phyloP scores from a whole-genome alignment of 2,888 invertebrate species.

The Rhodophaea formosa region DNA sequence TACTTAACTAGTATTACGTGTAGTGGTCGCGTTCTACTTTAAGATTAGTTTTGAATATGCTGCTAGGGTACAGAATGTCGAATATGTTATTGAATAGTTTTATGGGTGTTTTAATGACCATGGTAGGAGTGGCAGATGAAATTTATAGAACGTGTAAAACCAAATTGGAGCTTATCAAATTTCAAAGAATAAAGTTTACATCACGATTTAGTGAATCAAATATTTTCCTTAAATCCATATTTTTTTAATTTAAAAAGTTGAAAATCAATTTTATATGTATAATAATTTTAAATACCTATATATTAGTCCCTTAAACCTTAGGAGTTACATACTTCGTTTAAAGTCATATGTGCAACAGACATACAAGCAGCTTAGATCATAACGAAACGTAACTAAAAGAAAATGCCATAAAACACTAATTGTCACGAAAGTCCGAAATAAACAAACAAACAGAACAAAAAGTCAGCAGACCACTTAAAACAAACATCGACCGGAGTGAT shows the following conservation, averaged over 20 bases:
- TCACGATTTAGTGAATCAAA: no score
- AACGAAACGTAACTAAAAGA: background rate
- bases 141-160: background rate
- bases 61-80: background rate
- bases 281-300: no score
- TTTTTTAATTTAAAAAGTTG: no score
- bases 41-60: slow-evolving; percentile 9
- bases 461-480: slow-evolving; percentile 46
- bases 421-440: slow-evolving; percentile 15
- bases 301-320: no score
- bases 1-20: slow-evolving; percentile 18
- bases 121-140: background rate
- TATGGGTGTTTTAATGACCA: background rate
- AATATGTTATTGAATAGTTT: background rate
- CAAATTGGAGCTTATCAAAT: no score
- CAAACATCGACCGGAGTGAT: slow-evolving; percentile 60
- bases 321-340: no score
- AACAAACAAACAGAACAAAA: slow-evolving; percentile 35
- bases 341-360: no score
- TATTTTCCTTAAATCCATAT: no score
- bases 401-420: background rate
- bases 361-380: no score
- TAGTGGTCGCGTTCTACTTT: slow-evolving; percentile 18
- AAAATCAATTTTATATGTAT: no score
- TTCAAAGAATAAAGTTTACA: no score